Percentiles rank a stretch among this genome's conserved stretches.
Conservation (phyloP, 2,113 vertebrate genomes). For the Lepus europaeus region DNA sequence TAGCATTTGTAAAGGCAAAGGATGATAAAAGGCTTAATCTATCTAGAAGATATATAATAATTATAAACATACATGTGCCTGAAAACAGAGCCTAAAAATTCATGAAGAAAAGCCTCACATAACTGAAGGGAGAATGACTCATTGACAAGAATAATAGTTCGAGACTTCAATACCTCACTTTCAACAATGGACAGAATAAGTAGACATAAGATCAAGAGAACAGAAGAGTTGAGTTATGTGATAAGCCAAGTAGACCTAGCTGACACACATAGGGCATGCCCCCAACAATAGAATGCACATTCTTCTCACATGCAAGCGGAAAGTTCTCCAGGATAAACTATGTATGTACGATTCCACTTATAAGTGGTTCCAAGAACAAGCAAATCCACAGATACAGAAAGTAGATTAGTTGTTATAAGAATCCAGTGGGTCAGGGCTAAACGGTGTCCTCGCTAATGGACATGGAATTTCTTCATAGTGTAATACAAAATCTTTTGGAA, state of each 20-base stretch:
- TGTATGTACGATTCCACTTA: neutral
- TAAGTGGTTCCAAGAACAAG: neutral
- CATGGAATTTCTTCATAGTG: neutral
- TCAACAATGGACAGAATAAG: neutral
- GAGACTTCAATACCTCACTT: neutral
- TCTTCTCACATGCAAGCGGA: neutral
- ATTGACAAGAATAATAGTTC: neutral
- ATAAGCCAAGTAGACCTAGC: neutral
- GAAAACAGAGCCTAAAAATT: conserved; percentile 17
- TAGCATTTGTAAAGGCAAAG: neutral
- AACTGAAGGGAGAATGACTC: neutral
- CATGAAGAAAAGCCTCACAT: neutral
- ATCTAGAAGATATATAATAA: neutral
- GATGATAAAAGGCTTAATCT: neutral
- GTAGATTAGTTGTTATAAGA: neutral
- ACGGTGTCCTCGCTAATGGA: neutral
- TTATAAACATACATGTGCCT: neutral
- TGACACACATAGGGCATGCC: neutral
- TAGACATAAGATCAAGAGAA: neutral
- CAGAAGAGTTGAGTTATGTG: neutral
- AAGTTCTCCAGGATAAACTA: neutral
- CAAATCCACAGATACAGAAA: neutral
- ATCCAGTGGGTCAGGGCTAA: neutral
- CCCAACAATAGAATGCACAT: neutral
- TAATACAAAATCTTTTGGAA: neutral